Conservation (phyloP, 1,140 invertebrate genomes). For the Zaprionus lachaisei region DNA sequence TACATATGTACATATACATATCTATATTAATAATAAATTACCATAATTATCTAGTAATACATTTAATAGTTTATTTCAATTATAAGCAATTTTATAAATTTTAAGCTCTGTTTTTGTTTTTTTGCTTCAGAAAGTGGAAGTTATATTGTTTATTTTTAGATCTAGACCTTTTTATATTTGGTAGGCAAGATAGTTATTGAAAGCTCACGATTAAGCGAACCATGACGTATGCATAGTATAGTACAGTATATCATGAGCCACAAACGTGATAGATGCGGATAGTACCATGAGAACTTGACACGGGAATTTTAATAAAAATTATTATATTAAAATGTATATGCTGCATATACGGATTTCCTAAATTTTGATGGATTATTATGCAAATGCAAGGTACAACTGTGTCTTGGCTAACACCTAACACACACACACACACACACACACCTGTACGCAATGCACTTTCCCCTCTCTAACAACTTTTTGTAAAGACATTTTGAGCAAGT, state of each 20-base stretch:
- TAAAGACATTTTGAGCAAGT: constrained; percentile 63
- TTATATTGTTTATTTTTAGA: not conserved
- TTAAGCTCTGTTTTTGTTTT: not conserved
- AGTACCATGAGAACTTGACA: not conserved
- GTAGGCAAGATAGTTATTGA: not conserved
- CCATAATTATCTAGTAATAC: not conserved
- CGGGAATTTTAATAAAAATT: not conserved
- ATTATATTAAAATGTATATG: not conserved
- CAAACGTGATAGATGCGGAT: constrained; percentile 2
- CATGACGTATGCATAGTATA: not conserved
- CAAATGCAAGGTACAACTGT: not conserved
- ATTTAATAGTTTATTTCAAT: not conserved
- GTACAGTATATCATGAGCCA: not conserved
- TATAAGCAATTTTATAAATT: not conserved
- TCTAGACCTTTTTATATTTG: not conserved
- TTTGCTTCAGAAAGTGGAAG: not conserved
- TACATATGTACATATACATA: no score
- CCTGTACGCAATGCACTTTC: constrained; percentile 50
- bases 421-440: constrained; percentile 8
- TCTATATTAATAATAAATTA: not conserved
- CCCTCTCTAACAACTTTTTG: constrained; percentile 48
- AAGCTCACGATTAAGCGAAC: constrained; percentile 1
- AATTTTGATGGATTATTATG: not conserved
- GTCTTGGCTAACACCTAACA: not conserved
- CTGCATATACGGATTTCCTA: not conserved